Evolutionary conservation across 2,888 invertebrate species (phyloP).

Genomic region (Aleiodes alternator): DNA sequence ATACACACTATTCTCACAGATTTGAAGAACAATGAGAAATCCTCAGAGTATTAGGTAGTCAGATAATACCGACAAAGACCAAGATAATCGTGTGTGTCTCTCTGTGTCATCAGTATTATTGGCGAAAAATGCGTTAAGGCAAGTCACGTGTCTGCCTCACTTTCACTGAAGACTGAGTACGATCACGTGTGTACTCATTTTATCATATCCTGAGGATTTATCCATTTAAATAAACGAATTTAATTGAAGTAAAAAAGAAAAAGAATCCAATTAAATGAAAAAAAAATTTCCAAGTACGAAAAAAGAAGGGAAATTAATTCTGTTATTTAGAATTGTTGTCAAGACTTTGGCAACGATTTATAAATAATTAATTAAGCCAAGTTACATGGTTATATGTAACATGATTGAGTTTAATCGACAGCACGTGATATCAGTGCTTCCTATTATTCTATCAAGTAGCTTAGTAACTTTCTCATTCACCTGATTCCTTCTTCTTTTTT

Average conservation of each 20-base stretch:
- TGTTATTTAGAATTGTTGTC: not conserved
- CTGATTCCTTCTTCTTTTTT: not conserved
- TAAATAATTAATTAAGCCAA: slow-evolving; percentile 38
- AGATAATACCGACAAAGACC: slow-evolving; percentile 19
- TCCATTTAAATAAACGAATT: not conserved
- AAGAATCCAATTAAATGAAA: not conserved
- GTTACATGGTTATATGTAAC: slow-evolving; percentile 30
- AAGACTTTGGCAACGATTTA: not conserved
- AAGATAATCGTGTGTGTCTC: not conserved
- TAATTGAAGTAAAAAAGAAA: not conserved
- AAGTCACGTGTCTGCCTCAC: slow-evolving; percentile 53
- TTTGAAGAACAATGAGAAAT: not conserved
- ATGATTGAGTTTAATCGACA: slow-evolving; percentile 32
- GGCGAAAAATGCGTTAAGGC: slow-evolving; percentile 39
- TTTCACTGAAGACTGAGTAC: slow-evolving; percentile 50
- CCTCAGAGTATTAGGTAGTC: not conserved
- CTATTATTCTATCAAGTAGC: slow-evolving; percentile 31
- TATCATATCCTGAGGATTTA: slow-evolving; percentile 2
- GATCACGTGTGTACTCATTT: slow-evolving; percentile 39
- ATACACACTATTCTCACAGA: not conserved
- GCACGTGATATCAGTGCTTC: slow-evolving; percentile 40
- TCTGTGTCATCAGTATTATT: slow-evolving; percentile 12
- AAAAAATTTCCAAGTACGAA: not conserved
- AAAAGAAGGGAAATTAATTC: not conserved
- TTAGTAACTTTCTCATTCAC: slow-evolving; percentile 2